Evolutionary conservation across 2,797 vertebrate genomes (phyloP).

Genomic region (Euthynnus affinis): DNA sequence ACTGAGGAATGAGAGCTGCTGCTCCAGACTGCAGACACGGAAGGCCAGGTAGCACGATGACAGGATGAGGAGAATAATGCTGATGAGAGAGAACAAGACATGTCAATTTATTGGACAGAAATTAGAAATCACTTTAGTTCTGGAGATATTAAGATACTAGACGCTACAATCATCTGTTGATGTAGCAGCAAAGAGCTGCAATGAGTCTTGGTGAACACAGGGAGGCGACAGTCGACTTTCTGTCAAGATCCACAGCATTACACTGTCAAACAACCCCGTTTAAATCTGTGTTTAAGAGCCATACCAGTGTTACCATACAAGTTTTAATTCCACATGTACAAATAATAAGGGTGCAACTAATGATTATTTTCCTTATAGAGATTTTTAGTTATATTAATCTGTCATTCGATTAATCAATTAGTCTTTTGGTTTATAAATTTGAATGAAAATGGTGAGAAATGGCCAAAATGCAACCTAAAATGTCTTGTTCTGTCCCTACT

Average conservation of each 20-base stretch:
- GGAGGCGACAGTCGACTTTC: slow-evolving; percentile 55
- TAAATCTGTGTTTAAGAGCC: not conserved
- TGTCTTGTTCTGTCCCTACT: too few relatives aligned
- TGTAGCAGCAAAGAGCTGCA: slow-evolving; percentile 27
- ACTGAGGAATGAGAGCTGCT: slow-evolving; percentile 91
- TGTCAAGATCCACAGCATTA: not conserved
- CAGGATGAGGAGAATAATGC: slow-evolving; percentile 93
- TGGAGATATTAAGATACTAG: too few relatives aligned
- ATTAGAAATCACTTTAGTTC: not conserved
- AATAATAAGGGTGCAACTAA: not conserved
- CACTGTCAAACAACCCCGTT: not conserved
- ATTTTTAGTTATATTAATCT: not conserved
- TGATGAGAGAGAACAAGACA: slow-evolving; percentile 65
- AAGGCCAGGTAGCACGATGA: slow-evolving; percentile 96
- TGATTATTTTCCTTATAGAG: not conserved
- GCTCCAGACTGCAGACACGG: slow-evolving; percentile 95
- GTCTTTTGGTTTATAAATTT: too few relatives aligned
- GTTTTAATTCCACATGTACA: not conserved
- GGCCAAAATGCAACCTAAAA: too few relatives aligned
- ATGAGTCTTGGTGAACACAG: slow-evolving; percentile 54
- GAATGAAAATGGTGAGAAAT: too few relatives aligned
- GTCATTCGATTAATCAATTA: not conserved
- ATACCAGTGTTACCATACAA: not conserved
- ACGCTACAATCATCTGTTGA: not conserved
- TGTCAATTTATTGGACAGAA: too few relatives aligned